Percentiles rank a stretch among this genome's conserved stretches.
Conservation (phyloP, 1,140 invertebrate genomes). For the Chironomus striatipennis region DNA sequence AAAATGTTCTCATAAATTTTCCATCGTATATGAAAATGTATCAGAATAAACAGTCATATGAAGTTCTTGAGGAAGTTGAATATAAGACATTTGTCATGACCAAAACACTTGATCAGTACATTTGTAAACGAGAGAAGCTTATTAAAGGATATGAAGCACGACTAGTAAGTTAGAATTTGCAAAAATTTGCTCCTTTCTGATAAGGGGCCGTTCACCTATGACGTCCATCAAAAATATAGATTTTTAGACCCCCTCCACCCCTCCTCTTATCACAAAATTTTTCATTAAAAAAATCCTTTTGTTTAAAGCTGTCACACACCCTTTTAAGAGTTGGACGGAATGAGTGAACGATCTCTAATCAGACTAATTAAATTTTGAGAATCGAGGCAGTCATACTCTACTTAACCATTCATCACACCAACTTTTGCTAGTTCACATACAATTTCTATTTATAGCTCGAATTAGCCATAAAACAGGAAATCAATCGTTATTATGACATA, state of each 20-base stretch:
- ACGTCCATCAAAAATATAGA: too few relatives aligned
- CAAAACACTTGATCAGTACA: slow-evolving; percentile 36
- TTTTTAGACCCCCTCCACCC: too few relatives aligned
- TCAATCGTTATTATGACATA: slow-evolving; percentile 37
- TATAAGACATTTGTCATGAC: slow-evolving; percentile 37
- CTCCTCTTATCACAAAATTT: too few relatives aligned
- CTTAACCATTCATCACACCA: too few relatives aligned
- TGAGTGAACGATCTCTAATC: too few relatives aligned
- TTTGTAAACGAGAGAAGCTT: slow-evolving; percentile 31
- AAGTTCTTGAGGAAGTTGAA: slow-evolving; percentile 38
- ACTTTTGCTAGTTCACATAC: not conserved
- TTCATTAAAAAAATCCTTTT: too few relatives aligned
- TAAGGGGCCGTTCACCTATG: too few relatives aligned
- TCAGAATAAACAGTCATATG: slow-evolving; percentile 35
- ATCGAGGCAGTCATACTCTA: too few relatives aligned
- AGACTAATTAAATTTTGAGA: too few relatives aligned
- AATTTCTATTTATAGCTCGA: slow-evolving; percentile 23
- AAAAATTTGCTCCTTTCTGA: too few relatives aligned
- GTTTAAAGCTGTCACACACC: too few relatives aligned
- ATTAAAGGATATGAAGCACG: slow-evolving; percentile 28
- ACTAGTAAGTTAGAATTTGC: slow-evolving; percentile 25
- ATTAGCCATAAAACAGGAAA: slow-evolving; percentile 33
- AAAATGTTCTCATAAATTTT: slow-evolving; percentile 34
- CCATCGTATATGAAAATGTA: slow-evolving; percentile 36
- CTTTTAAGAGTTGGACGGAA: too few relatives aligned